These are phyloP conservation scores for Drosophila formosana DNA, from an alignment of 2,888 invertebrate species.

Conservation along the genomic window DNA sequence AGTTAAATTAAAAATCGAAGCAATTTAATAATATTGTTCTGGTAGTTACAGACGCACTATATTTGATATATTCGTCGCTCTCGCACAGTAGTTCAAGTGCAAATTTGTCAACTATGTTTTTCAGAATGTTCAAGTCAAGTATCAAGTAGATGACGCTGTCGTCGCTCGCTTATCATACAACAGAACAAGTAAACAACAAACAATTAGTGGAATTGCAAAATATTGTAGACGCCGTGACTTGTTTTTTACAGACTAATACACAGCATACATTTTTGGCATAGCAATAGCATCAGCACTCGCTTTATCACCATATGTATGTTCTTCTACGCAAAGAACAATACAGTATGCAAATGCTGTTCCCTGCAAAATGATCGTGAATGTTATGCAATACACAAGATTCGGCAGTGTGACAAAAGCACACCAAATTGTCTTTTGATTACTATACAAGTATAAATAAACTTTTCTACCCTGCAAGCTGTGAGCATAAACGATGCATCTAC, in stretches of 20 bases:
- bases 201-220: conserved; percentile 73
- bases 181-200: conserved; percentile 64
- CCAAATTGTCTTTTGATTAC: conserved; percentile 35
- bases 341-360: conserved; percentile 5
- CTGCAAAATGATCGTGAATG: conserved; percentile 18
- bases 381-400: conserved; percentile 10
- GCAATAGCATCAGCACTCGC: conserved; percentile 17
- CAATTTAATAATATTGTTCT: conserved; percentile 2
- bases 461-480: conserved; percentile 11
- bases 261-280: conserved; percentile 47
- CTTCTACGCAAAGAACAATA: background rate
- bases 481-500: background rate
- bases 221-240: conserved; percentile 52
- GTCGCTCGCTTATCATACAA: conserved; percentile 55
- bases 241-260: conserved; percentile 21
- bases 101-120: conserved; percentile 76
- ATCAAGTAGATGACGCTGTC: conserved; percentile 57
- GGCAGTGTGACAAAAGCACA: conserved; percentile 18
- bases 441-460: conserved; percentile 28
- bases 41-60: conserved; percentile 9
- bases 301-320: conserved; percentile 20
- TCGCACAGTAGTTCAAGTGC: conserved; percentile 75
- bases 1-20: background rate
- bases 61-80: conserved; percentile 10
- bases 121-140: conserved; percentile 65